phyloP scores from a whole-genome alignment of 1,140 invertebrate genomes.

The Orchesella cincta region DNA sequence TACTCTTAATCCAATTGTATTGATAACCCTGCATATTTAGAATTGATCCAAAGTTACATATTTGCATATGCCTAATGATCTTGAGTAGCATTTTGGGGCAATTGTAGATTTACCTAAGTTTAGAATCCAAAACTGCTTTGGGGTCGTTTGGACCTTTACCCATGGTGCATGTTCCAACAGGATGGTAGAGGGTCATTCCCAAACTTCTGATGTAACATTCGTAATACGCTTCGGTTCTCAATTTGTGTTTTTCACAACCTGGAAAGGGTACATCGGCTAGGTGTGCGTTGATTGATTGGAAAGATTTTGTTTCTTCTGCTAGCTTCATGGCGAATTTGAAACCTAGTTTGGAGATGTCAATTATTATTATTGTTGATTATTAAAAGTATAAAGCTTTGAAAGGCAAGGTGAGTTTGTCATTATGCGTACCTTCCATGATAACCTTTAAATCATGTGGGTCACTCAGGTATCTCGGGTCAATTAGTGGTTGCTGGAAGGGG shows the following conservation, averaged over 20 bases:
- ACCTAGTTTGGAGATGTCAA: background rate
- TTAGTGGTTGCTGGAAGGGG: constrained; percentile 70
- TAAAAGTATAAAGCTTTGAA: background rate
- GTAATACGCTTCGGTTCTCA: constrained; percentile 76
- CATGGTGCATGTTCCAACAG: constrained; percentile 86
- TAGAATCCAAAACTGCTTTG: constrained; percentile 82
- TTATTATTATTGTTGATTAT: background rate
- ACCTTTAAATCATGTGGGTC: constrained; percentile 69
- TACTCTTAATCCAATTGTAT: background rate
- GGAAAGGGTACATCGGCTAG: constrained; percentile 64
- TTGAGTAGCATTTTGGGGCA: background rate
- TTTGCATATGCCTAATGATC: background rate
- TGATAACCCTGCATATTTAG: background rate
- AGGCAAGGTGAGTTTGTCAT: background rate
- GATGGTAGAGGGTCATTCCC: constrained; percentile 78
- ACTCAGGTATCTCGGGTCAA: constrained; percentile 78
- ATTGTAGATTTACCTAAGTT: constrained; percentile 59
- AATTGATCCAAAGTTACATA: background rate
- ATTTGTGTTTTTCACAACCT: constrained; percentile 72
- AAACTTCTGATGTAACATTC: constrained; percentile 82
- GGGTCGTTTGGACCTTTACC: constrained; percentile 75
- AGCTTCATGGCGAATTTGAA: background rate
- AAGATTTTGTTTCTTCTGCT: constrained; percentile 27
- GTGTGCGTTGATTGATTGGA: background rate
- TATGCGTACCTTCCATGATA: constrained; percentile 59